Evolutionary conservation across 2,113 vertebrate genomes (phyloP).

Genomic region (Saimiri boliviensis): DNA sequence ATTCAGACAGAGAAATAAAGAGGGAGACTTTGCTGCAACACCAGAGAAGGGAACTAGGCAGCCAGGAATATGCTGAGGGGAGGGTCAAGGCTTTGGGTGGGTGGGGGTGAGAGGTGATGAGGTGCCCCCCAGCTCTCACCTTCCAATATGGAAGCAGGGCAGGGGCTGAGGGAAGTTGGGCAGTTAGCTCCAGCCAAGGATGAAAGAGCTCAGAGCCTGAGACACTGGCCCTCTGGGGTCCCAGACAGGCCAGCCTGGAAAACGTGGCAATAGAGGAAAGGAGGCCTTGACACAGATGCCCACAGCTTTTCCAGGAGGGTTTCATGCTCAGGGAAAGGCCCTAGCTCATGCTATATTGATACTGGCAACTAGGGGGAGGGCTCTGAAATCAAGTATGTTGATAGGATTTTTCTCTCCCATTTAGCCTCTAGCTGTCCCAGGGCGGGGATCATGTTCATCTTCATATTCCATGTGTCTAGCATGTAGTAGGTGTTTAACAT

Average conservation of each 20-base stretch:
- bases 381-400: not conserved
- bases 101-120: not conserved
- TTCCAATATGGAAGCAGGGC: not conserved
- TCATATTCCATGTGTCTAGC: not conserved
- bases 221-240: not conserved
- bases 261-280: not conserved
- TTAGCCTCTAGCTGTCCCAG: not conserved
- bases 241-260: not conserved
- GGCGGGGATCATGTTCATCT: not conserved
- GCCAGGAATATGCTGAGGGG: not conserved
- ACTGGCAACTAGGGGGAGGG: not conserved
- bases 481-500: not conserved
- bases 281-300: not conserved
- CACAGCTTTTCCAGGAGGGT: not conserved
- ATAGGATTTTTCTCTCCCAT: not conserved
- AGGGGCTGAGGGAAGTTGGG: not conserved
- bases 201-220: not conserved
- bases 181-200: not conserved
- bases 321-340: not conserved
- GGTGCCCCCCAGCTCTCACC: too few species aligned
- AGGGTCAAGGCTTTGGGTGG: not conserved
- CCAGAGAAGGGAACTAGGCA: not conserved
- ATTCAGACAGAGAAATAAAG: not conserved
- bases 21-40: not conserved
- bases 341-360: not conserved